Evolutionary conservation across 2,797 vertebrate species (phyloP).

Genomic region (Cyprinella venusta): DNA sequence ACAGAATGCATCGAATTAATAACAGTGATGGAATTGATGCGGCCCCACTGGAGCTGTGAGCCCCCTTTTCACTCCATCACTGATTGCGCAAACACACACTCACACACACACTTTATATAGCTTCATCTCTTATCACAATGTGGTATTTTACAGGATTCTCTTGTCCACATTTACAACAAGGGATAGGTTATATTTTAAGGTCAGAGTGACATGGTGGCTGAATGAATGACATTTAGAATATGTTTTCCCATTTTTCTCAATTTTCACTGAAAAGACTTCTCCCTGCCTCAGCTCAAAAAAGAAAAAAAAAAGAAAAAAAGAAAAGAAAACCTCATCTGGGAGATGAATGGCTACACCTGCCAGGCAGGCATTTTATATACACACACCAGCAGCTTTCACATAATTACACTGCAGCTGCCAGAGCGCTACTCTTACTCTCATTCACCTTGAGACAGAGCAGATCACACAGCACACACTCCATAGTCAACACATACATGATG

Average conservation of each 20-base stretch:
- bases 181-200: conserved; percentile 86
- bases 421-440: conserved; percentile 27
- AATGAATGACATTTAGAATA: conserved; percentile 88
- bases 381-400: conserved; percentile 57
- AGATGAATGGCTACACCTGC: conserved; percentile 63
- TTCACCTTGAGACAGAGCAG: conserved; percentile 38
- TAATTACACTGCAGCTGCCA: conserved; percentile 45
- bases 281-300: conserved; percentile 56
- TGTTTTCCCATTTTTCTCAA: conserved; percentile 79
- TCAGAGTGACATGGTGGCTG: conserved; percentile 80
- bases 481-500: conserved; percentile 39
- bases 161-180: conserved; percentile 80
- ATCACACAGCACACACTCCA: conserved; percentile 32
- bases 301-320: conserved; percentile 60
- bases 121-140: conserved; percentile 78
- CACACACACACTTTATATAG: conserved; percentile 69
- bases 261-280: conserved; percentile 74
- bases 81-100: conserved; percentile 61
- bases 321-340: conserved; percentile 39
- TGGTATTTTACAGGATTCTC: conserved; percentile 81
- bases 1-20: background rate
- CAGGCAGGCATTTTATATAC: conserved; percentile 57
- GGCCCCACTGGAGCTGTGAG: background rate
- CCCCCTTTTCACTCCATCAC: background rate
- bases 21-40: background rate